Conservation (phyloP, 1,140 invertebrate species). For the Lasaia peninsularis region DNA sequence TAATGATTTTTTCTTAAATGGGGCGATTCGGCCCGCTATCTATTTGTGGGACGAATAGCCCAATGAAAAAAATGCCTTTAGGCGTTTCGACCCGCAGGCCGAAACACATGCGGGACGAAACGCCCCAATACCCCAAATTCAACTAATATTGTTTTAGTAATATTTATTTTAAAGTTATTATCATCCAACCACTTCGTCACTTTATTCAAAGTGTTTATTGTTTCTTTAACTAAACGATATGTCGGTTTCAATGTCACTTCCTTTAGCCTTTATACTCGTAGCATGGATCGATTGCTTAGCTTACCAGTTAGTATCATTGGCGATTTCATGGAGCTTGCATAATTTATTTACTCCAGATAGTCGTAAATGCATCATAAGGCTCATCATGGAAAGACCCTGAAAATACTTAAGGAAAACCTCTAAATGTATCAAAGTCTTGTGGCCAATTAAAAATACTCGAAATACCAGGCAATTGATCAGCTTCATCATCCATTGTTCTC, state of each 20-base stretch:
- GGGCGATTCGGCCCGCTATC: no score
- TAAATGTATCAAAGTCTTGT: background rate
- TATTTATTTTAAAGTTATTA: no score
- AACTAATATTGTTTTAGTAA: no score
- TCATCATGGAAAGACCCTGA: background rate
- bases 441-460: background rate
- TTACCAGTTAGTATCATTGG: background rate
- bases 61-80: no score
- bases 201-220: no score
- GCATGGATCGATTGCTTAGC: background rate
- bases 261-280: background rate
- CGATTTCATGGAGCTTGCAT: background rate
- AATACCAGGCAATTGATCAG: background rate
- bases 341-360: background rate
- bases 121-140: no score
- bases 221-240: no score
- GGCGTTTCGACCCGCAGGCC: no score
- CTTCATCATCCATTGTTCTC: background rate
- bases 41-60: no score
- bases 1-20: no score
- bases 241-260: background rate
- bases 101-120: no score
- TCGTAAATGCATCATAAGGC: background rate
- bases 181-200: no score
- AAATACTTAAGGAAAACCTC: background rate